These are phyloP conservation scores for Pseudopleuronectes americanus DNA, from an alignment of 2,797 vertebrate genomes.

Conservation along the genomic window DNA sequence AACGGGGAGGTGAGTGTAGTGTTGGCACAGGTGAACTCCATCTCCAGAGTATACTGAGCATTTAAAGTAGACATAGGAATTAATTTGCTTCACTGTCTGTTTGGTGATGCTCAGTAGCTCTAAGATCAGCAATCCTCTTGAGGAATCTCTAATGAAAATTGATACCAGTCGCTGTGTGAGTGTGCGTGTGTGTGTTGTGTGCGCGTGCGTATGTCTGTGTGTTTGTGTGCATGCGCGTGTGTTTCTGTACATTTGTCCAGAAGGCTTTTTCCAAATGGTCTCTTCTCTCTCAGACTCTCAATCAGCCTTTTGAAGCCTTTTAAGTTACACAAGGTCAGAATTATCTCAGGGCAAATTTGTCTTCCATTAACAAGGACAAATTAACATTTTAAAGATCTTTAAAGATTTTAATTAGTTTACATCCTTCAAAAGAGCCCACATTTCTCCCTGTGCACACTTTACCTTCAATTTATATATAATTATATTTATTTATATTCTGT, in stretches of 20 bases:
- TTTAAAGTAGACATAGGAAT: conserved; percentile 16
- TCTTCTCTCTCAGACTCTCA: conserved; percentile 33
- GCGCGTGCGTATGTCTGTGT: not conserved
- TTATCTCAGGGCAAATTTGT: conserved; percentile 57
- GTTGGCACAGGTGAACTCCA: conserved; percentile 5
- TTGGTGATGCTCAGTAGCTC: conserved; percentile 36
- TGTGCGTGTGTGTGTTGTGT: not conserved
- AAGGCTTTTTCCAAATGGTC: conserved; percentile 38
- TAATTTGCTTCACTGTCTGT: conserved; percentile 38
- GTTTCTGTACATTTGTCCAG: conserved; percentile 21
- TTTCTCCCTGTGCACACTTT: not conserved
- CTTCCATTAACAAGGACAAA: conserved; percentile 51
- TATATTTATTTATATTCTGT: conserved; percentile 13
- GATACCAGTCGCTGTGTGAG: conserved; percentile 22
- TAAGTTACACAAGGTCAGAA: conserved; percentile 55
- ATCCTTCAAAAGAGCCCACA: conserved; percentile 12
- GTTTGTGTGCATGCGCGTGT: conserved; percentile 11
- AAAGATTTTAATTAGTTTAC: conserved; percentile 29
- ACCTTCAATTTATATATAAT: not conserved
- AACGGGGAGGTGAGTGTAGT: not conserved
- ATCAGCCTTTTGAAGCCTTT: conserved; percentile 38
- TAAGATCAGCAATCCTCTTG: conserved; percentile 28
- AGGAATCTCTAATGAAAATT: conserved; percentile 36
- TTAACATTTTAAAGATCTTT: conserved; percentile 40
- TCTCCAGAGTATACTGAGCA: conserved; percentile 20